A percentile compares a stretch with the other conserved stretches of the same genome.
phyloP scores from a whole-genome alignment of 1,140 invertebrate genomes.

The Meloidogyne chitwoodi region DNA sequence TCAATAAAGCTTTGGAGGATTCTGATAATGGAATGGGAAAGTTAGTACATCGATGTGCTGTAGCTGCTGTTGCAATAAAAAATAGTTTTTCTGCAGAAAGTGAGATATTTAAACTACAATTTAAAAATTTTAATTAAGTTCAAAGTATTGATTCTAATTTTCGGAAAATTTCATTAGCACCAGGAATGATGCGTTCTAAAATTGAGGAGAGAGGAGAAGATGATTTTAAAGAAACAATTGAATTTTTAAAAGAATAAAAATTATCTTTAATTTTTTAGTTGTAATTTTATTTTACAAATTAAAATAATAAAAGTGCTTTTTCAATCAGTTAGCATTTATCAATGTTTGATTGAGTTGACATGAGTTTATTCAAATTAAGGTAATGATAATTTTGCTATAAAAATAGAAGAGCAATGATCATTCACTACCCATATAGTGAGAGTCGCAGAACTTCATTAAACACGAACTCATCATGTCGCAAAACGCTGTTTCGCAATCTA shows the following conservation, averaged over 20 bases:
- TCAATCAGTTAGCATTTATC: too few species aligned
- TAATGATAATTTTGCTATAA: too few species aligned
- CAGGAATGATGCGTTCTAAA: slow-evolving; percentile 5
- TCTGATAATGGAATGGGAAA: not conserved
- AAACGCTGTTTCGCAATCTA: not conserved
- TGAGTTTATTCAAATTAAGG: too few species aligned
- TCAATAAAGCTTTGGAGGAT: not conserved
- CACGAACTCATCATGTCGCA: not conserved
- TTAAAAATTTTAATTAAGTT: not conserved
- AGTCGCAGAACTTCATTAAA: too few species aligned
- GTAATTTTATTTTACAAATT: too few species aligned
- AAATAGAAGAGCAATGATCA: too few species aligned
- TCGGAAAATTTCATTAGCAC: slow-evolving; percentile 4
- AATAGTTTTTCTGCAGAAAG: slow-evolving; percentile 9
- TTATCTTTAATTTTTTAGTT: not conserved
- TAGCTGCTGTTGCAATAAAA: slow-evolving; percentile 17
- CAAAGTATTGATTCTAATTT: not conserved
- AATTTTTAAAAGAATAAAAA: slow-evolving; percentile 18
- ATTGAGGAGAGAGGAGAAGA: not conserved
- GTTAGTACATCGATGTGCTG: slow-evolving; percentile 14
- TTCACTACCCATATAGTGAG: too few species aligned
- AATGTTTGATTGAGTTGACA: too few species aligned
- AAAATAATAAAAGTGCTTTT: too few species aligned
- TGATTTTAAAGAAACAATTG: slow-evolving; percentile 12
- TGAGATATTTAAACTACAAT: not conserved